Conservation (phyloP, 2,113 vertebrate genomes). For the Clupea harengus region DNA sequence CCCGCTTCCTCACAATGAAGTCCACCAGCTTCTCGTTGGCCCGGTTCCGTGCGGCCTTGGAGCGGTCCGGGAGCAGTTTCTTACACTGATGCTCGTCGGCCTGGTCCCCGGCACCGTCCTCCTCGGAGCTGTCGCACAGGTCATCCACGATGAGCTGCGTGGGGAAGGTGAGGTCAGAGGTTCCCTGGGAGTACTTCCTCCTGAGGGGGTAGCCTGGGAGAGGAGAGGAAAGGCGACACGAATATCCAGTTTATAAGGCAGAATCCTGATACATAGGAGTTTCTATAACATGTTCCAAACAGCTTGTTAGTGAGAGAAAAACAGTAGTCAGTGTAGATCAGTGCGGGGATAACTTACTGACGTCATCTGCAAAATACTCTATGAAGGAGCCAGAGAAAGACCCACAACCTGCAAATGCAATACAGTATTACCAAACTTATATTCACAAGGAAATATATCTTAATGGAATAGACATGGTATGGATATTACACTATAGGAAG, state of each 20-base stretch:
- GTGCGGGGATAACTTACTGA: constrained; percentile 78
- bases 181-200: constrained; percentile 62
- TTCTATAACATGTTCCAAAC: no score
- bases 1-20: constrained; percentile 82
- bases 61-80: constrained; percentile 87
- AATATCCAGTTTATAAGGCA: no score
- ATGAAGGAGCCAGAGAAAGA: constrained; percentile 88
- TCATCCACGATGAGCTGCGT: constrained; percentile 48
- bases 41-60: constrained; percentile 79
- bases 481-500: background rate
- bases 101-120: constrained; percentile 44
- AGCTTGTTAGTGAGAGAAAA: background rate
- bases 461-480: background rate
- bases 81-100: constrained; percentile 59
- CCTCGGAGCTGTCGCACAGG: constrained; percentile 41
- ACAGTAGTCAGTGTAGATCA: background rate
- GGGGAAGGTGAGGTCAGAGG: constrained; percentile 67
- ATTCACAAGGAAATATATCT: constrained; percentile 24
- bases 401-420: constrained; percentile 73
- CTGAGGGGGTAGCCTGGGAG: constrained; percentile 82
- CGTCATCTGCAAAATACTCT: constrained; percentile 84
- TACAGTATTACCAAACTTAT: no score
- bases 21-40: constrained; percentile 87
- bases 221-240: background rate
- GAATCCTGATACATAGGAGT: no score